A percentile compares a stretch with the other conserved stretches of the same genome.
These are phyloP conservation scores for Chromis chromis DNA, from an alignment of 2,797 vertebrate genomes.

Conservation along the genomic window DNA sequence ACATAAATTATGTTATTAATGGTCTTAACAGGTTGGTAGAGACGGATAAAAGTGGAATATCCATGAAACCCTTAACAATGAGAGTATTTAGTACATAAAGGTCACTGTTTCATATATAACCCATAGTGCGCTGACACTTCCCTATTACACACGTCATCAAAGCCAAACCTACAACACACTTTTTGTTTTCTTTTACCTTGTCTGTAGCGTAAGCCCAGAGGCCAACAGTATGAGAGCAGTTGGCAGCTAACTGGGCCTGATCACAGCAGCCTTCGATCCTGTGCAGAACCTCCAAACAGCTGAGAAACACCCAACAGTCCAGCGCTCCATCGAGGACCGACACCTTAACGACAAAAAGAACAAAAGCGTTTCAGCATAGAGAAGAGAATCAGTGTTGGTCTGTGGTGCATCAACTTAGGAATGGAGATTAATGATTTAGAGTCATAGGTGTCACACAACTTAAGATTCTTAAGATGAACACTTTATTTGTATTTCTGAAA, in stretches of 20 bases:
- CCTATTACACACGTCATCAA: background rate
- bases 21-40: too few relatives aligned
- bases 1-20: too few relatives aligned
- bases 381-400: background rate
- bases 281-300: slow-evolving; percentile 97
- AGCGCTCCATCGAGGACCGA: slow-evolving; percentile 92
- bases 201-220: slow-evolving; percentile 97
- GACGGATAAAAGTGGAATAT: too few relatives aligned
- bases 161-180: background rate
- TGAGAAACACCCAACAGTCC: slow-evolving; percentile 99
- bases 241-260: slow-evolving; percentile 91
- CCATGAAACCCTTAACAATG: background rate
- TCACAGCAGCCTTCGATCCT: slow-evolving; percentile 97
- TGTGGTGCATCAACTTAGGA: background rate
- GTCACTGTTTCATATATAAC: background rate
- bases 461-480: background rate
- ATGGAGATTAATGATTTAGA: too few relatives aligned
- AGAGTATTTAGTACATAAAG: background rate
- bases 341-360: slow-evolving; percentile 82
- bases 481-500: background rate
- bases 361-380: background rate
- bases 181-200: slow-evolving; percentile 85
- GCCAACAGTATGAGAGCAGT: slow-evolving; percentile 94
- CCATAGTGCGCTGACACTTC: background rate
- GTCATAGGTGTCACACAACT: background rate